Evolutionary conservation across 2,113 vertebrate genomes (phyloP).

Genomic region (Dolichallabes microphthalmus): DNA sequence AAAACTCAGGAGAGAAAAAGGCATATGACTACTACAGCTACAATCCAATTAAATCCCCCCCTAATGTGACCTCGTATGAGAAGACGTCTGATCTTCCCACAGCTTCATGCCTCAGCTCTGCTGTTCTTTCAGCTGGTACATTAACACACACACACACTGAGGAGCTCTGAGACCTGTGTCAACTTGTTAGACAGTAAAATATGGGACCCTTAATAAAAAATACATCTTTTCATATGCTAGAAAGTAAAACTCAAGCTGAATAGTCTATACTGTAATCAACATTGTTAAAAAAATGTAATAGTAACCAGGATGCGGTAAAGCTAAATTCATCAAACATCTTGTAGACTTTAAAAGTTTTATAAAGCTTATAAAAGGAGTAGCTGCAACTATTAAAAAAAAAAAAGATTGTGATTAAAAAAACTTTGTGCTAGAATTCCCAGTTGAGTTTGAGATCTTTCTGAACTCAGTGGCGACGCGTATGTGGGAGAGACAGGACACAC

Average conservation of each 20-base stretch:
- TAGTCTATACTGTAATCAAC: background rate
- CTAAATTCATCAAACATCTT: background rate
- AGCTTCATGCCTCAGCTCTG: too few relatives aligned
- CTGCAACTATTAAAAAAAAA: background rate
- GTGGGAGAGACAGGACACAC: slow-evolving; percentile 47
- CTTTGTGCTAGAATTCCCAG: background rate
- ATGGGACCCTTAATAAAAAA: too few relatives aligned
- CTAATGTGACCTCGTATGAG: too few relatives aligned
- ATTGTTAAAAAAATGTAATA: background rate
- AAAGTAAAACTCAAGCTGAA: background rate
- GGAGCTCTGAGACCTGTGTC: too few relatives aligned
- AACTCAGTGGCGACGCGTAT: background rate
- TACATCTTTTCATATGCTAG: too few relatives aligned
- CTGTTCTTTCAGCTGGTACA: too few relatives aligned
- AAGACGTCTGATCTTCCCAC: too few relatives aligned
- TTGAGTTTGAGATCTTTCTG: background rate
- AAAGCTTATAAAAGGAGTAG: background rate
- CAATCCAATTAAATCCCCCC: too few relatives aligned
- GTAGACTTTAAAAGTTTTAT: background rate
- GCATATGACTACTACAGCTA: background rate
- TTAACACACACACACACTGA: too few relatives aligned
- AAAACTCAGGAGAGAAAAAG: background rate
- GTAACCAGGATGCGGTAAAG: too few relatives aligned
- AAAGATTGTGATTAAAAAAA: too few relatives aligned
- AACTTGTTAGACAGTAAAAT: too few relatives aligned